Base-by-base conservation (phyloP, 2,888 invertebrate species). In the Falcaria lacertinaria region DNA sequence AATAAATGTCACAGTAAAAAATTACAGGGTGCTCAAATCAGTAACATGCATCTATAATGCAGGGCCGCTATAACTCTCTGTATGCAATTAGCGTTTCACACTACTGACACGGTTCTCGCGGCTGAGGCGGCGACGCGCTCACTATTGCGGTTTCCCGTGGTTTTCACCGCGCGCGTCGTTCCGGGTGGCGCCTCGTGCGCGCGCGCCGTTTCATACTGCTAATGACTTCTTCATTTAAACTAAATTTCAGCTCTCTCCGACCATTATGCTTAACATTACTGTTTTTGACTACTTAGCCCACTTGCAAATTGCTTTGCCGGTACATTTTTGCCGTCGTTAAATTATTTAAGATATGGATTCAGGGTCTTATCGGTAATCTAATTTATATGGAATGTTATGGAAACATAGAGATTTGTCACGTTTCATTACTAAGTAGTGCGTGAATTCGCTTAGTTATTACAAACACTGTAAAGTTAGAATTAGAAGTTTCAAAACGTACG, bases 31-130 rank as follows among this genome's bases (percentile, higher is more conserved):
- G 57, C 62, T 60, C 60, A 58, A 60, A 60, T 47, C 37, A 37
- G 22, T 37, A 37, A 43, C 41, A 50, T 57, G 65, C 59, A 64
- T 64, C 64, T 60, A 69, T 72, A 76, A 1, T 68, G 64, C 64
- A 72, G 57, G 64, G 66, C 64, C 65, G 69, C 69, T 68, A 74
- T 74, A 69, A 75, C 72, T 79, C 68, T 73, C 74, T 63, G 67
- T 61, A 65, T 68, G 82, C 79, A 86, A 87, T 85, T 87, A 87
- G 80, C 78, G 80, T 84, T 86, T 85, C 83, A 86, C 87, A 86
- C 89, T 86, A 88, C 84, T 89, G 87, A 89, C 89, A 89, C 87
- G 87, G 84, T 88, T 89, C 85, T 82, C 82, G 79, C 77, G 76
- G 67, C 72, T 65, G 68, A 53, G 64, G 62, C 61, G 57, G 63